Evolutionary conservation across 2,888 invertebrate genomes (phyloP), one percentile per base, ranked within the genome.

Genomic region (Flexamia atlantica): DNA sequence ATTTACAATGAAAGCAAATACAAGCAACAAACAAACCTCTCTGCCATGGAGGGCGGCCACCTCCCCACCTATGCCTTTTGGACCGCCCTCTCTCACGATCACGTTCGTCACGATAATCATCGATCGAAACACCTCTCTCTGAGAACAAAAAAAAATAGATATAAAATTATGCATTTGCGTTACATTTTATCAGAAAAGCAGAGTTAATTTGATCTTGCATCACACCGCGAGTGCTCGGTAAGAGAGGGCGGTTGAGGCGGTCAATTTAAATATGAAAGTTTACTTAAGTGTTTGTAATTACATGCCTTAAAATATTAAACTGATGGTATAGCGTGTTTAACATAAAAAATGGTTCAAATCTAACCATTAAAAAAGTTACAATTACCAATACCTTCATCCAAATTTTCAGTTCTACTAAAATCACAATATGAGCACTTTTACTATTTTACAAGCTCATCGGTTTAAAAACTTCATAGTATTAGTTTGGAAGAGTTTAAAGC

Each of bases 11-110:
- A 36, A 4, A 36, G 9, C 9, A 64, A 53, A 23, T 23, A 28
- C 64, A 70, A 40, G 36, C 20, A 23, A 76, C 76, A 50, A 46
- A 76, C 79, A 50, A 46, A 76, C 79, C 57, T 50, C 57, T 53
- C 60, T 83, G 74, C 83, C 83, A 83, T 2, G 74, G 83, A 25
- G 74, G 72, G 40, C 74, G 76, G 28, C 82, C 46, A 68, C 68
- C 68, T 23, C 64, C 32, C 42, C 36, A 46, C 79, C 79, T 76
- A 60, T 57, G 57, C 74, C 85, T 82, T 74, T 74, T 85, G 83
- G 74, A 83, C 64, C 85, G 83, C 82, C 79, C 84, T n/a, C 84
- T 82, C 80, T 84, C 85, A 80, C 84, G 28, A 25, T 79, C 83
- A 10, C 76, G 80, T 30, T 85, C 85, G 53, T 76, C 72, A 85